A percentile compares a stretch with the other conserved stretches of the same genome.
Evolutionary conservation across 2,797 vertebrate genomes (phyloP).

Genomic region (Pagetopsis macropterus): DNA sequence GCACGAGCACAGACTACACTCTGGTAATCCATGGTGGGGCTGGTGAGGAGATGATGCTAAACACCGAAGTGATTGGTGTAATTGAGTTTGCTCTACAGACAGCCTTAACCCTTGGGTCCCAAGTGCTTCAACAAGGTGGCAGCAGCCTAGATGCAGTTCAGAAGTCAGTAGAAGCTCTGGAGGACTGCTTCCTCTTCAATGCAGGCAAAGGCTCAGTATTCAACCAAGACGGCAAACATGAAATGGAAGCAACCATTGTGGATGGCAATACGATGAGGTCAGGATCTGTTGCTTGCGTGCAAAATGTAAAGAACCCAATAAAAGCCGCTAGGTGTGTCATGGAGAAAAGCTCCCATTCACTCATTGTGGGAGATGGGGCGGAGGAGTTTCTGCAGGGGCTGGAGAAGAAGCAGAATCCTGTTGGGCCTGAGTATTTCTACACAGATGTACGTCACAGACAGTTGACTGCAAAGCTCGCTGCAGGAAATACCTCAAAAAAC

Average conservation of each 20-base stretch:
- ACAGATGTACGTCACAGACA: constrained; percentile 80
- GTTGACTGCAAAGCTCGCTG: constrained; percentile 64
- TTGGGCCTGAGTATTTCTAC: constrained; percentile 81
- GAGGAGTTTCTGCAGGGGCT: constrained; percentile 78
- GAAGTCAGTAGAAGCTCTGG: constrained; percentile 82
- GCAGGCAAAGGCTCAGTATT: constrained; percentile 86
- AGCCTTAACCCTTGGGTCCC: constrained; percentile 77
- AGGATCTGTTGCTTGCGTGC: constrained; percentile 84
- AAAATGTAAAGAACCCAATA: constrained; percentile 77
- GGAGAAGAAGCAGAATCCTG: constrained; percentile 60
- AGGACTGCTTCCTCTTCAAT: constrained; percentile 87
- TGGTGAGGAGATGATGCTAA: constrained; percentile 82
- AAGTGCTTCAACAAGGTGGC: constrained; percentile 77
- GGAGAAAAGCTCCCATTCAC: constrained; percentile 77
- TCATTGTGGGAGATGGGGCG: constrained; percentile 79
- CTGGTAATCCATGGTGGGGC: constrained; percentile 85
- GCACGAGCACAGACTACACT: constrained; percentile 65
- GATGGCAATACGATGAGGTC: constrained; percentile 77
- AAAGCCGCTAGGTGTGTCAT: constrained; percentile 77
- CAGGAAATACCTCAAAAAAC: constrained; percentile 64
- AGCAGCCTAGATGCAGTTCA: constrained; percentile 84
- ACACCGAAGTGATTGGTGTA: constrained; percentile 70
- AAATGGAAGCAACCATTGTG: constrained; percentile 85
- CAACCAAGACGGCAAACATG: constrained; percentile 82
- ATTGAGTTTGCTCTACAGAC: constrained; percentile 83